Conservation (phyloP, 2,113 vertebrate genomes). For the Lycocorax pyrrhopterus region DNA sequence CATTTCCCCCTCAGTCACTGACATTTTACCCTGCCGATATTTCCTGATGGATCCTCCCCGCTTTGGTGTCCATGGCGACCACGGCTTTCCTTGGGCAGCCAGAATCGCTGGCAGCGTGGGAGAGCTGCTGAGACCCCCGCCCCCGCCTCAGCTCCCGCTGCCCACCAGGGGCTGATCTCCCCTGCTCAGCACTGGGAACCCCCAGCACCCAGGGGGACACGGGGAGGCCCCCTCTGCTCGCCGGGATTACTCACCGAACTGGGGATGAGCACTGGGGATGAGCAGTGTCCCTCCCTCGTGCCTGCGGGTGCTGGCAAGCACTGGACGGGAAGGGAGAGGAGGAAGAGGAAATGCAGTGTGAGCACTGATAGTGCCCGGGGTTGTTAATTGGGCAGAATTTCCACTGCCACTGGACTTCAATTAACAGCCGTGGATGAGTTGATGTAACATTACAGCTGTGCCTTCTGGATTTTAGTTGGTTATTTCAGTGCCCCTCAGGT, state of each 20-base stretch:
- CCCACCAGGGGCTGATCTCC: not conserved
- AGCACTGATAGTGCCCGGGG: not conserved
- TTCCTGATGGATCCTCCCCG: not conserved
- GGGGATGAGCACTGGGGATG: not conserved
- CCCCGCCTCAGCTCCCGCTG: not conserved
- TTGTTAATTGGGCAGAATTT: not conserved
- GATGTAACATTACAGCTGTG: not conserved
- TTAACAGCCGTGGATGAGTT: not conserved
- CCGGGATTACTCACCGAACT: not conserved
- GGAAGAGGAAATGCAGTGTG: not conserved
- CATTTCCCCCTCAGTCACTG: not conserved
- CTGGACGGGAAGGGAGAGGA: not conserved
- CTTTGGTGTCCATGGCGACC: not conserved
- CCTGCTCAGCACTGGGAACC: not conserved
- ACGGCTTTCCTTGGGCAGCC: not conserved
- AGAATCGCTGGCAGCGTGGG: not conserved
- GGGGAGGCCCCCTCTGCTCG: not conserved
- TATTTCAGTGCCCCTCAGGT: not conserved
- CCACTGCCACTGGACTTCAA: not conserved
- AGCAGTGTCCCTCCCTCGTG: not conserved
- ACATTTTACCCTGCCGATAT: not conserved
- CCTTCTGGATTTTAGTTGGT: not conserved
- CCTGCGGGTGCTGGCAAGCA: not conserved
- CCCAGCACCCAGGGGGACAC: fast-evolving
- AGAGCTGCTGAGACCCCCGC: not conserved